Base-by-base conservation (phyloP, 2,797 vertebrate genomes). In the Microctenopoma lineatum region DNA sequence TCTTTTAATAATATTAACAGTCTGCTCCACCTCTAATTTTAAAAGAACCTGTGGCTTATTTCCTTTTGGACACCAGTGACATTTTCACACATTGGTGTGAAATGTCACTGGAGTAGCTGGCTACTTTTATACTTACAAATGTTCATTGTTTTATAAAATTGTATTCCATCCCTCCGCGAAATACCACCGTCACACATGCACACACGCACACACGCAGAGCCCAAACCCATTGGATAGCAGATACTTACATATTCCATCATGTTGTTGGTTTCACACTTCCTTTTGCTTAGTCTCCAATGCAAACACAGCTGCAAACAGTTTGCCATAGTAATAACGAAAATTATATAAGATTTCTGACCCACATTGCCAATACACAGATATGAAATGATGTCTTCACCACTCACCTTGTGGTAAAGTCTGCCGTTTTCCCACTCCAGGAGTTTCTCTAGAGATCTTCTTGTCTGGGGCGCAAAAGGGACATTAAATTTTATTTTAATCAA, bases 161-260 rank as follows among this genome's bases (percentile, higher is more conserved):
- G 21, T 21, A 21, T 21, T 21, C 21, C 21, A 21, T 21, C 21
- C 21, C 21, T 21, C 21, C 21, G 21, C 21, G 21, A 21, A 21
- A 21, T 21, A 21, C 21, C 21, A 21, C 21, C 21, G 21, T 21
- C 21, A 21, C 21, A 21, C 21, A 21, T 21, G 21, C 21, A 26
- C 3, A 32, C 2, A 34, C 1, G 7, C 21, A 45, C 5, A n/a
- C 3, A 4, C 4, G 29, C 10, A 29, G 11, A 53, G 90, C 90
- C 92, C 91, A 94, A 93, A 95, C 36, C 36, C 8, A 18, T 14
- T 25, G 4, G 2, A 16, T 3, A 50, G 16, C 91, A 90, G 89
- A 93, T 94, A 96, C 98, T 97, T 95, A 99, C 98, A 95, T 98
- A 99, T 97, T 99, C 98, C 97, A 98, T 98, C 98, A 99, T 99